These are phyloP conservation scores for Silurus asotus DNA, from an alignment of 2,113 vertebrate species.

Conservation along the genomic window DNA sequence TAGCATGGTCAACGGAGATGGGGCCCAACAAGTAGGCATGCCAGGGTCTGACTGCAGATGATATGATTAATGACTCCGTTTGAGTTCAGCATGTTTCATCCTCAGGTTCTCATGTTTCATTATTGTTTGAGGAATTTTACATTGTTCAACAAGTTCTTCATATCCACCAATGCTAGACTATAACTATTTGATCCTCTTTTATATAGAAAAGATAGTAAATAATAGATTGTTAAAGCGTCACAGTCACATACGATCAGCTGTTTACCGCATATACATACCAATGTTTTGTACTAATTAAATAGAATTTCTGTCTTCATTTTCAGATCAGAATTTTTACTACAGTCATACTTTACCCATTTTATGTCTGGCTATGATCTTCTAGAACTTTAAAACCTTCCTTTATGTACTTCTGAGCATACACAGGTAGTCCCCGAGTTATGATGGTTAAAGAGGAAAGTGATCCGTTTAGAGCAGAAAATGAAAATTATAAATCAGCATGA, in stretches of 20 bases:
- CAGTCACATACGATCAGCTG: neutral
- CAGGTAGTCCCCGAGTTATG: no score
- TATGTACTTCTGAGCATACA: no score
- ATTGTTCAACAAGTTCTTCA: neutral
- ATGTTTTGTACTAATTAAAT: neutral
- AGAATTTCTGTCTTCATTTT: neutral
- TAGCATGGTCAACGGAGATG: constrained; percentile 90
- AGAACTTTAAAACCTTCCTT: no score
- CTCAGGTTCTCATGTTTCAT: neutral
- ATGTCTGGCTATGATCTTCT: no score
- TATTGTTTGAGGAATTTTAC: neutral
- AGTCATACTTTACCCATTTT: no score
- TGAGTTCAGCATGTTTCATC: neutral
- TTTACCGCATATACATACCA: neutral
- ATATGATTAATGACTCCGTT: neutral
- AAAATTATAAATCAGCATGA: no score
- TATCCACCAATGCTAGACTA: neutral
- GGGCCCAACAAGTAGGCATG: constrained; percentile 87
- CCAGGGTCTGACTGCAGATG: neutral
- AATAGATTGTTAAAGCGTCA: neutral
- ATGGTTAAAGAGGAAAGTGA: no score
- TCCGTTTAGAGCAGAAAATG: no score
- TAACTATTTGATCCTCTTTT: neutral
- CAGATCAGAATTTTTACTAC: no score
- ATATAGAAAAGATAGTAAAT: neutral